A percentile compares a stretch with the other conserved stretches of the same genome.
These are phyloP conservation scores for Plectropomus leopardus DNA, from an alignment of 2,113 vertebrate genomes.

Conservation along the genomic window DNA sequence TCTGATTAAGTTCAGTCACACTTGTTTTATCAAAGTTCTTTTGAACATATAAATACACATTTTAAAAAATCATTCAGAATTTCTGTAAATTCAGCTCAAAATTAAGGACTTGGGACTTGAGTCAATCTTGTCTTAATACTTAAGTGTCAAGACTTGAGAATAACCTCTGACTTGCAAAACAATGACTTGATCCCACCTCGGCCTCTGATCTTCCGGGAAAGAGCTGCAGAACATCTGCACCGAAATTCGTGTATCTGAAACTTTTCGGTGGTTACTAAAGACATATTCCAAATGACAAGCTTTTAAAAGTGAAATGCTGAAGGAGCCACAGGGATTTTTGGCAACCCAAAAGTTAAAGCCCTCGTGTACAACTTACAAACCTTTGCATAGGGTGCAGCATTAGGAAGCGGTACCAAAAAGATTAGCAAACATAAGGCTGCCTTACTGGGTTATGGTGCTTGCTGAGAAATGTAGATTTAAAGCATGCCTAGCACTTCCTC, in stretches of 20 bases:
- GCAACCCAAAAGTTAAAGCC: not conserved
- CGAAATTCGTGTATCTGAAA: not conserved
- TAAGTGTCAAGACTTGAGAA: too few species aligned
- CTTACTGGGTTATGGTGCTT: conserved; percentile 52
- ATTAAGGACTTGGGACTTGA: too few species aligned
- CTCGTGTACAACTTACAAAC: not conserved
- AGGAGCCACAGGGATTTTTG: conserved; percentile 5
- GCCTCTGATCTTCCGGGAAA: not conserved
- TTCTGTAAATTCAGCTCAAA: too few species aligned
- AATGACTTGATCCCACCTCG: too few species aligned
- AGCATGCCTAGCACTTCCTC: conserved; percentile 65
- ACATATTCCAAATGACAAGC: too few species aligned
- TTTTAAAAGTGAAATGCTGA: not conserved
- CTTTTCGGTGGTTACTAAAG: not conserved
- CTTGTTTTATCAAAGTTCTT: too few species aligned
- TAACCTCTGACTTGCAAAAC: too few species aligned
- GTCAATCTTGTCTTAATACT: too few species aligned
- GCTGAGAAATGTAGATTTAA: conserved; percentile 57
- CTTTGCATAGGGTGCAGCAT: conserved; percentile 9
- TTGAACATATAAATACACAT: too few species aligned
- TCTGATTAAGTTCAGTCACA: too few species aligned
- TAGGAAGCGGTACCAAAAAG: conserved; percentile 26
- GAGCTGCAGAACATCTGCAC: not conserved
- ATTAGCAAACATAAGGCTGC: conserved; percentile 33
- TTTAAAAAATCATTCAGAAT: too few species aligned